phyloP scores from a whole-genome alignment of 2,113 vertebrate species.

The Clupea harengus region DNA sequence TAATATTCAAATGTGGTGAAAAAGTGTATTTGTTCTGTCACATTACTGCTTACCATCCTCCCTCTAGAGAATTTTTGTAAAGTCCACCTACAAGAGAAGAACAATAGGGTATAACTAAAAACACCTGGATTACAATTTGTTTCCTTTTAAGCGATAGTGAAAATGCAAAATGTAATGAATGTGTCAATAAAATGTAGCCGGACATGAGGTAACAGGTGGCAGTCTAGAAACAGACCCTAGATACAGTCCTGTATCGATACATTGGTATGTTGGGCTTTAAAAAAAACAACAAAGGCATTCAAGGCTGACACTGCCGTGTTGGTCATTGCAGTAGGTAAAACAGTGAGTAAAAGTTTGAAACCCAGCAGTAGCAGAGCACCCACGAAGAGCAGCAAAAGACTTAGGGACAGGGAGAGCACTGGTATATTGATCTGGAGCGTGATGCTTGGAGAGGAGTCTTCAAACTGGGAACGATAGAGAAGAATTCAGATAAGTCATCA shows the following conservation, averaged over 20 bases:
- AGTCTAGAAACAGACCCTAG: no score
- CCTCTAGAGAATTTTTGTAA: constrained; percentile 53
- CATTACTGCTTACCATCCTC: constrained; percentile 62
- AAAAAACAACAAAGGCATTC: not conserved
- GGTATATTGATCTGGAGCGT: constrained; percentile 69
- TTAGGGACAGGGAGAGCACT: constrained; percentile 67
- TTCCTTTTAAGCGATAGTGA: not conserved
- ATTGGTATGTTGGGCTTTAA: not conserved
- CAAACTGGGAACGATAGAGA: constrained; percentile 54
- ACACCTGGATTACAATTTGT: not conserved
- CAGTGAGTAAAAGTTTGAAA: constrained; percentile 59
- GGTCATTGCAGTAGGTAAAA: not conserved
- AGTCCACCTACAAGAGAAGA: constrained; percentile 54
- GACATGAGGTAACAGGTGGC: no score
- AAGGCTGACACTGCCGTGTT: not conserved
- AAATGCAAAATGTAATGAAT: not conserved
- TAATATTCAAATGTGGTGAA: not conserved
- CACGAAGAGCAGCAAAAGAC: constrained; percentile 55
- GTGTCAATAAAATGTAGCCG: not conserved
- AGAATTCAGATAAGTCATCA: not conserved
- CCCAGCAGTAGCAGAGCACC: constrained; percentile 58
- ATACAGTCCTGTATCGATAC: not conserved
- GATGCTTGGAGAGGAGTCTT: constrained; percentile 59
- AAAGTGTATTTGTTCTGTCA: not conserved
- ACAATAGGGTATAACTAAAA: not conserved